Percentiles rank a stretch among this genome's conserved stretches.
These are phyloP conservation scores for Ophiothrix spiculata DNA, from an alignment of 35 echinoderm and acorn worm genomes.

Conservation along the genomic window DNA sequence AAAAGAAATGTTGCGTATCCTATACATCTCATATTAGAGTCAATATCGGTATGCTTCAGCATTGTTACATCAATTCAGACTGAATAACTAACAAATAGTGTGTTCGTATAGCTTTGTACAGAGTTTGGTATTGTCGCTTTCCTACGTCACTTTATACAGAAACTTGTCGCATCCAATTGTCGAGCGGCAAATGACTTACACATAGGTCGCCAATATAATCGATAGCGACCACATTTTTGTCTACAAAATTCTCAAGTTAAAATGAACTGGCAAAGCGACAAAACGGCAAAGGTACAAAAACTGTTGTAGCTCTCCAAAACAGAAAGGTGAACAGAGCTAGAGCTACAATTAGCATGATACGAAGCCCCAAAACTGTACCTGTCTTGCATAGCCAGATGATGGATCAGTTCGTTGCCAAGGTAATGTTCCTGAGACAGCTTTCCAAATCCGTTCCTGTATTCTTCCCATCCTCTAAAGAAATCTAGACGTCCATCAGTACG, in stretches of 20 bases:
- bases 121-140: too few species aligned
- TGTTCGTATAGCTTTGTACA: too few species aligned
- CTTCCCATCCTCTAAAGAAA: conserved; percentile 13
- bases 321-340: not conserved
- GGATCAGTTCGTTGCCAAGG: conserved; percentile 19
- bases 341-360: not conserved
- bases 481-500: conserved; percentile 2
- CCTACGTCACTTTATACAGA: too few species aligned
- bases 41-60: too few species aligned
- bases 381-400: conserved; percentile 19
- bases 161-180: too few species aligned
- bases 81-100: too few species aligned
- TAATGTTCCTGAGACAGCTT: conserved; percentile 16
- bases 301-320: too few species aligned
- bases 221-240: not conserved
- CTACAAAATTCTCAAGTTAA: not conserved
- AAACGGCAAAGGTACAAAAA: not conserved
- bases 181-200: too few species aligned
- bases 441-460: conserved; percentile 37
- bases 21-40: too few species aligned
- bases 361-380: not conserved
- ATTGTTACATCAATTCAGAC: too few species aligned
- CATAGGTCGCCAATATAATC: too few species aligned
- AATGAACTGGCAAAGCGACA: not conserved
- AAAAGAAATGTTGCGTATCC: too few species aligned